Conservation (phyloP, 2,113 vertebrate species). For the Dendrocopos noguchii region DNA sequence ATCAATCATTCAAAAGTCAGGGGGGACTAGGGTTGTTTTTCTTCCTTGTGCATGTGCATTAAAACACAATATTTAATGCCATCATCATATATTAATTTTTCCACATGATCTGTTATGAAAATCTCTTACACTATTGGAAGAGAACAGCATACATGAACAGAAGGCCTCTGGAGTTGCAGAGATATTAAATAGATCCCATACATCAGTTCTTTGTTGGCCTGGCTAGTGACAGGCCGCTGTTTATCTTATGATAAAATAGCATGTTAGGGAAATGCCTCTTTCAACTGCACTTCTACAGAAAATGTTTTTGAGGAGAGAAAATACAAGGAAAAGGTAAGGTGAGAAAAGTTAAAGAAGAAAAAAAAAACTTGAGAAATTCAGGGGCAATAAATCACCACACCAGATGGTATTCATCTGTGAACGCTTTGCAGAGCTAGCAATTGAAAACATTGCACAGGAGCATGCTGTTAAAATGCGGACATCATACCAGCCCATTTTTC, state of each 20-base stretch:
- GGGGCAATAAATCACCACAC: constrained; percentile 64
- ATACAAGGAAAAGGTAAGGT: constrained; percentile 52
- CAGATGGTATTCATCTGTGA: constrained; percentile 72
- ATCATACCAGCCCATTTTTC: not conserved
- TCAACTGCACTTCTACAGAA: not conserved
- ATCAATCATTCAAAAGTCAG: not conserved
- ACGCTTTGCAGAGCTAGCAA: constrained; percentile 27
- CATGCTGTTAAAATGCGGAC: constrained; percentile 13
- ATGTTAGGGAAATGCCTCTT: constrained; percentile 27
- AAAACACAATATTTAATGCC: not conserved
- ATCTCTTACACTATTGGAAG: not conserved
- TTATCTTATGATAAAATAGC: constrained; percentile 28
- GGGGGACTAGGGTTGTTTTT: not conserved
- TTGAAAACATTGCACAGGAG: constrained; percentile 3
- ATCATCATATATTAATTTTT: not conserved
- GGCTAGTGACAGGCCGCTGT: constrained; percentile 28
- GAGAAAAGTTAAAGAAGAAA: not conserved
- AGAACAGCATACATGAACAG: not conserved
- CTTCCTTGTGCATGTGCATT: not conserved
- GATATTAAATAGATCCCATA: constrained; percentile 18
- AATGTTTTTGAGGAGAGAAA: constrained; percentile 10
- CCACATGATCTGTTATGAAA: not conserved
- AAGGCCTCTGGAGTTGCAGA: not conserved
- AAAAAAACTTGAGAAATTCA: constrained; percentile 61
- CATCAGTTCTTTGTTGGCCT: constrained; percentile 23